These are phyloP conservation scores for Ectropis crepuscularia DNA, from an alignment of 2,888 invertebrate genomes.

Conservation along the genomic window DNA sequence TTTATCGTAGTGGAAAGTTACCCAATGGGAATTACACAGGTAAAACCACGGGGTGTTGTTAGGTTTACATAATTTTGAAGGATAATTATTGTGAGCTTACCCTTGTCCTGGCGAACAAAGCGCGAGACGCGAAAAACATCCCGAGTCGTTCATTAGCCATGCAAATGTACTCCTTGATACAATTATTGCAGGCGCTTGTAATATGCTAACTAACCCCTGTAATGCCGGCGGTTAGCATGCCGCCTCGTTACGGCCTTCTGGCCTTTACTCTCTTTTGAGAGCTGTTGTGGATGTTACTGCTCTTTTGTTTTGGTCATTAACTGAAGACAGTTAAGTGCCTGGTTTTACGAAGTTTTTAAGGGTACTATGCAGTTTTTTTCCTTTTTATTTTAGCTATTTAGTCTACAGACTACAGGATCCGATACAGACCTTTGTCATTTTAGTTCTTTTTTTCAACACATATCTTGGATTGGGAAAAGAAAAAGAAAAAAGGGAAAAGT, in stretches of 20 bases:
- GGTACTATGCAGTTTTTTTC: not conserved
- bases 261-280: slow-evolving; percentile 41
- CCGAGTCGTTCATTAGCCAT: slow-evolving; percentile 65
- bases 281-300: slow-evolving; percentile 1
- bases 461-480: too few species aligned
- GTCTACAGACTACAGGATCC: too few species aligned
- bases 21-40: too few species aligned
- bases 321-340: not conserved
- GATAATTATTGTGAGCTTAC: not conserved
- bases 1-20: too few species aligned
- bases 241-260: slow-evolving; percentile 53
- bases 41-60: not conserved
- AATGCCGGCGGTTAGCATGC: slow-evolving; percentile 39
- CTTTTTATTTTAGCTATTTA: not conserved
- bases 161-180: slow-evolving; percentile 64
- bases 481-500: too few species aligned
- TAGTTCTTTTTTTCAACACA: too few species aligned
- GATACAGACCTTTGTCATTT: too few species aligned
- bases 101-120: slow-evolving; percentile 28
- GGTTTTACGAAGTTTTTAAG: too few species aligned
- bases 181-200: slow-evolving; percentile 54
- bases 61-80: not conserved
- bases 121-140: slow-evolving; percentile 59
- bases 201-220: slow-evolving; percentile 50
- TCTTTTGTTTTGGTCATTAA: slow-evolving; percentile 1